Percentiles rank a stretch among this genome's conserved stretches.
Conservation (phyloP, 2,888 invertebrate genomes). For the Trichopoda pennipes region DNA sequence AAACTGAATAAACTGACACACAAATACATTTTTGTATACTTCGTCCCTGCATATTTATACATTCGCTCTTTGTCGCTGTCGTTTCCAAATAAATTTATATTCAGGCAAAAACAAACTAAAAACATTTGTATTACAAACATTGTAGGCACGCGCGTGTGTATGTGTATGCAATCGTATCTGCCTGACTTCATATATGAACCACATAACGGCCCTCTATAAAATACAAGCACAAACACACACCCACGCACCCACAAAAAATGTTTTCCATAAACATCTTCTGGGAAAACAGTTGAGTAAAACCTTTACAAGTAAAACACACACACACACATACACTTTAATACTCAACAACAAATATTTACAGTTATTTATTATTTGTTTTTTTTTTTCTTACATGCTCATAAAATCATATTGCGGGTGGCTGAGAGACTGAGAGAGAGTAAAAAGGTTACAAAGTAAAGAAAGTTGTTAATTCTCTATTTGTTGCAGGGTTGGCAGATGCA, state of each 20-base stretch:
- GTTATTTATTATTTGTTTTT: slow-evolving; percentile 22
- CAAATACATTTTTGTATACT: neutral
- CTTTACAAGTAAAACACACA: slow-evolving; percentile 22
- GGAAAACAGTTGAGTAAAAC: slow-evolving; percentile 12
- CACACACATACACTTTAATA: slow-evolving; percentile 51
- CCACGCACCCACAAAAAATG: neutral
- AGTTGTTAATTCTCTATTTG: neutral
- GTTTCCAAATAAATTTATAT: slow-evolving; percentile 14
- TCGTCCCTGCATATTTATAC: neutral
- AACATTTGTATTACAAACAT: slow-evolving; percentile 1
- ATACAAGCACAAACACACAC: slow-evolving; percentile 8
- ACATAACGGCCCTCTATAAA: slow-evolving; percentile 12
- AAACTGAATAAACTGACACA: slow-evolving; percentile 37
- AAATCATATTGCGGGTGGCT: neutral
- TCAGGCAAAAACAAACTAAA: slow-evolving; percentile 11
- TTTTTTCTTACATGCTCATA: neutral
- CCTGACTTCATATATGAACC: neutral
- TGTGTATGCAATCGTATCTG: neutral
- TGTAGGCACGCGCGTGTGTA: neutral
- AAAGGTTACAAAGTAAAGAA: slow-evolving; percentile 7
- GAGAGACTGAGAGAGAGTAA: neutral
- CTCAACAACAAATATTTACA: slow-evolving; percentile 62
- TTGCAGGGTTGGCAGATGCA: neutral
- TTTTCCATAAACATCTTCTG: neutral
- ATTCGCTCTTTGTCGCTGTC: neutral